Evolutionary conservation across 2,888 invertebrate species (phyloP), one percentile per base, ranked within the genome.

Genomic region (Timema cristinae): DNA sequence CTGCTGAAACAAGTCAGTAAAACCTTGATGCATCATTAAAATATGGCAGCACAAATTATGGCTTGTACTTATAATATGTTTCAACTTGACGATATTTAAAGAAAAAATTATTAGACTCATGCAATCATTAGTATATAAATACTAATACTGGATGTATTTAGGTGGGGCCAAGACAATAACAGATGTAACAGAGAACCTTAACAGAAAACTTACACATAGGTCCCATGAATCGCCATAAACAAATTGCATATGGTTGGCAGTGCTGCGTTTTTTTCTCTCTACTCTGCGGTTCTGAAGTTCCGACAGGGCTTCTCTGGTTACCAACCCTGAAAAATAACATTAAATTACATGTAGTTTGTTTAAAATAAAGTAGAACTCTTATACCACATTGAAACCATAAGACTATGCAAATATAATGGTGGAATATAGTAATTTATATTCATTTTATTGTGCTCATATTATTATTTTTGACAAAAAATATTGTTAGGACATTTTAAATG

Each of bases 241-340:
- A 77, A 86, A 86, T 75, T 86, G 85, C 1, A 85, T 85, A 51
- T 74, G 73, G 79, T 85, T 86, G 2, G 86, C 85, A 8, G 86
- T 86, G 73, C 86, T 86, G 56, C 86, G 80, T 50, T 86, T 79
- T 76, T 86, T 86, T 54, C 86, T 80, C 77, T 86, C 86, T 10
- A 83, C 83, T 69, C 85, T 80, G 74, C 82, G 83, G 73, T 84
- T 85, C 76, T 85, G 85, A 78, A 86, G 81, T 77, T 86, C 86
- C 56, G 81, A 81, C 74, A 80, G 83, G 15, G 81, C 81, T 54
- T 82, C 82, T 52, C 82, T 83, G 8, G 86, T 86, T 67, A 83
- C 84, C 68, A 87, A 79, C 48, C 83, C 83, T 75, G 54, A 49
- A 69, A 72, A 9, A 16, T 10, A 70, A 32, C 5, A 50, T 15